These are phyloP conservation scores for Euwallacea fornicatus DNA, from an alignment of 1,140 invertebrate genomes.

Conservation along the genomic window DNA sequence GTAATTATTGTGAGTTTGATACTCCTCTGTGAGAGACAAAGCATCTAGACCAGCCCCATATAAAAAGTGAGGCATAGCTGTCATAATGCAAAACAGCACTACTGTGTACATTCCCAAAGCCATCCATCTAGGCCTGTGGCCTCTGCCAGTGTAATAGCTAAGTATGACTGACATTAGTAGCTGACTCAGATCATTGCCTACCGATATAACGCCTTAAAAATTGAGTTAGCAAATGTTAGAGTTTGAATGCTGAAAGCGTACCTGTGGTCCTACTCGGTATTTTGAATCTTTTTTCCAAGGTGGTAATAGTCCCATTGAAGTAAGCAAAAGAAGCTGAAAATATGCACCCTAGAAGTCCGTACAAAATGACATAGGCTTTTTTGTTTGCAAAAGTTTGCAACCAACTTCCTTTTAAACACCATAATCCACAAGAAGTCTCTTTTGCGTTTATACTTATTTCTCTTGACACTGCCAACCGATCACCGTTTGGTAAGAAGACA, in stretches of 20 bases:
- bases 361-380: conserved; percentile 72
- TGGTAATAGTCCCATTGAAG: conserved; percentile 76
- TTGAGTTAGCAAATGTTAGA: background rate
- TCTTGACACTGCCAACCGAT: background rate
- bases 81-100: conserved; percentile 69
- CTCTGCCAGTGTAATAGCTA: conserved; percentile 68
- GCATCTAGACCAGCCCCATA: conserved; percentile 73
- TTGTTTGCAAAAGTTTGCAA: conserved; percentile 74
- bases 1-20: conserved; percentile 55
- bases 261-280: conserved; percentile 76
- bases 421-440: conserved; percentile 66
- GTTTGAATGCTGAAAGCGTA: conserved; percentile 44
- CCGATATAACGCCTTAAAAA: conserved; percentile 65
- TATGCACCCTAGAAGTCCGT: conserved; percentile 71
- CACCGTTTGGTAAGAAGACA: background rate
- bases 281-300: conserved; percentile 79
- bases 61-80: conserved; percentile 71
- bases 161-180: conserved; percentile 62
- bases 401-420: conserved; percentile 60
- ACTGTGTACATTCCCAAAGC: conserved; percentile 70
- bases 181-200: conserved; percentile 69
- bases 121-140: conserved; percentile 73
- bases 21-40: conserved; percentile 65
- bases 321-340: conserved; percentile 77
- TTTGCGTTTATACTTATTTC: conserved; percentile 42